Base-by-base conservation (phyloP, 2,113 vertebrate genomes). In the Hoplias malabaricus region DNA sequence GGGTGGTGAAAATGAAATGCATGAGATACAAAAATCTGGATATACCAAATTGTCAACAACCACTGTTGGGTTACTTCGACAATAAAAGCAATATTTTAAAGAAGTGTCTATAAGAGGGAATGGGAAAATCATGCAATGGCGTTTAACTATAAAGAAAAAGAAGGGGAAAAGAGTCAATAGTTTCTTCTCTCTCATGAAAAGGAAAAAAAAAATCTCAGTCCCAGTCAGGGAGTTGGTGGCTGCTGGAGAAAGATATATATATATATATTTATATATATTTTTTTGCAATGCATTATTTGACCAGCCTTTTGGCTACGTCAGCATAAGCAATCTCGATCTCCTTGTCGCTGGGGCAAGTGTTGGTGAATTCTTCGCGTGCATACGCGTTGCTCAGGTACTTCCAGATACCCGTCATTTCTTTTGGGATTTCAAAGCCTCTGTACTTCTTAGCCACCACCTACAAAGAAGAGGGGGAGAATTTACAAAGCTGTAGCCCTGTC, bases 361-460 rank as follows among this genome's bases (percentile, higher is more conserved):
- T 99, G 92, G 95, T 98, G 91, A 99, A 99, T 83, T 99, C 98
- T 36, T 99, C 97, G 1, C 95, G 93, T 1, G 94, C 93, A 31
- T 98, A 98, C 1, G 96, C 98, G 14, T 93, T 95, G 1, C 93
- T 95, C 90, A 99, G 90, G 91, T 99, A 99, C 89, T 95, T 94
- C 97, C 97, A 99, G 85, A 99, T 91, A 82, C 93, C 94, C 0
- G 87, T 93, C 97, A 99, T 97, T 69, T 93, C 93, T 90, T 95
- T 96, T 42, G 97, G 97, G 59, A 99, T 98, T 83, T 98, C 94
- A 0, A 99, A 99, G 84, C 96, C 94, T 77, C 96, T 88, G 82
- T 98, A 98, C 76, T 98, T 99, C 88, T 96, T 99, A 83, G 96
- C 91, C 88, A 99, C 98, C 87, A 99, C 96, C 98, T 99, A 84